phyloP scores from a whole-genome alignment of 2,113 vertebrate species.

The Fulica atra region DNA sequence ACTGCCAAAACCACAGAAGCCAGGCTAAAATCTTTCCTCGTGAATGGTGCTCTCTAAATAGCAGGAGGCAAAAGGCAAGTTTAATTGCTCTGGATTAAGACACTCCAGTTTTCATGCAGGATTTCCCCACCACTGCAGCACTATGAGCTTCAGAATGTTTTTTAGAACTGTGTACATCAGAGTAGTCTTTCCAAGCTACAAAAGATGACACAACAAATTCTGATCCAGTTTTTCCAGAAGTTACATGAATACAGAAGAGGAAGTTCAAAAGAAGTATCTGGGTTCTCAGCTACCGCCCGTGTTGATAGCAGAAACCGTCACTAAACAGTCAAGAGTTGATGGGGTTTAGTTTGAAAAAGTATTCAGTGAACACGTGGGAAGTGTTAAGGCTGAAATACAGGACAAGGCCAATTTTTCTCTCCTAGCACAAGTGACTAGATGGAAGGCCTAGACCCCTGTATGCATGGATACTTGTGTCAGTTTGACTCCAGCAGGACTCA shows the following conservation, averaged over 20 bases:
- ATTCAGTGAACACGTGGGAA: neutral
- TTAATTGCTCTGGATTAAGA: neutral
- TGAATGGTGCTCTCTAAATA: neutral
- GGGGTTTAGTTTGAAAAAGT: neutral
- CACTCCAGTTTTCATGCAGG: neutral
- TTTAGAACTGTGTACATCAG: neutral
- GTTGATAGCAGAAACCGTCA: neutral
- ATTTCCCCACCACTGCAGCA: neutral
- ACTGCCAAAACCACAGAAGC: neutral
- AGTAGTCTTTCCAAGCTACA: neutral
- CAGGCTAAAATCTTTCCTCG: neutral
- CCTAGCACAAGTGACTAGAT: neutral
- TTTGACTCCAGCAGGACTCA: neutral
- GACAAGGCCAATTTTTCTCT: neutral
- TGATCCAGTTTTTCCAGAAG: neutral
- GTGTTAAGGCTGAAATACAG: neutral
- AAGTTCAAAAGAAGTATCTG: neutral
- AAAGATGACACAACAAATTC: neutral
- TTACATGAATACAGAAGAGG: neutral
- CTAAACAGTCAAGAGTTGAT: neutral
- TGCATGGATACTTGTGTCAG: fast-evolving
- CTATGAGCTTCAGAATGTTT: neutral
- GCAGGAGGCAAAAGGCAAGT: neutral
- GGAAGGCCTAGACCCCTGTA: neutral
- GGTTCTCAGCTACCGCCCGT: neutral